Percentiles rank a stretch among this genome's conserved stretches.
phyloP scores from a whole-genome alignment of 2,888 invertebrate genomes.

The Macropis europaea region DNA sequence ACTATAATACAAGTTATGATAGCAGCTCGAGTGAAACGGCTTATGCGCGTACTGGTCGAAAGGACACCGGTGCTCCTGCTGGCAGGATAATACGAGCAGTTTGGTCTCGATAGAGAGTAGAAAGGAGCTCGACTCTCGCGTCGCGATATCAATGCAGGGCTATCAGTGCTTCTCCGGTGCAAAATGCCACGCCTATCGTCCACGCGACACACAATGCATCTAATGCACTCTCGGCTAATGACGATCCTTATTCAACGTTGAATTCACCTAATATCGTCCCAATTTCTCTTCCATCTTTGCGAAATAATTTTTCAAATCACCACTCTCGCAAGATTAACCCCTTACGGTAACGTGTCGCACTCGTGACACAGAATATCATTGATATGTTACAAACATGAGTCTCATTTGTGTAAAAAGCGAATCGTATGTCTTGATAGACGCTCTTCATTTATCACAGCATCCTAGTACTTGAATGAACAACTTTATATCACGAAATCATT shows the following conservation, averaged over 20 bases:
- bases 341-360: no score
- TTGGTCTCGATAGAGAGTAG: constrained; percentile 39
- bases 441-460: no score
- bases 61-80: constrained; percentile 25
- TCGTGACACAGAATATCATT: no score
- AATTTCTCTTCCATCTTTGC: not conserved
- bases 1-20: no score
- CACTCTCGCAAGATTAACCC: no score
- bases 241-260: constrained; percentile 12
- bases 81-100: constrained; percentile 29
- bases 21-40: not conserved
- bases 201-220: constrained; percentile 41
- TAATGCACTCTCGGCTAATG: constrained; percentile 2
- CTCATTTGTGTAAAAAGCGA: no score
- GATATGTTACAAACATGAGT: no score
- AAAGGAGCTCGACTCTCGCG: constrained; percentile 34
- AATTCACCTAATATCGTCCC: not conserved
- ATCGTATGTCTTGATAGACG: no score
- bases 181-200: constrained; percentile 67
- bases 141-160: constrained; percentile 60
- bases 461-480: no score
- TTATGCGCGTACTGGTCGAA: constrained; percentile 2
- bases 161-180: constrained; percentile 66
- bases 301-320: no score
- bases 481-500: no score